Evolutionary conservation across 2,797 vertebrate genomes (phyloP).

Genomic region (Aulostomus chinensis): DNA sequence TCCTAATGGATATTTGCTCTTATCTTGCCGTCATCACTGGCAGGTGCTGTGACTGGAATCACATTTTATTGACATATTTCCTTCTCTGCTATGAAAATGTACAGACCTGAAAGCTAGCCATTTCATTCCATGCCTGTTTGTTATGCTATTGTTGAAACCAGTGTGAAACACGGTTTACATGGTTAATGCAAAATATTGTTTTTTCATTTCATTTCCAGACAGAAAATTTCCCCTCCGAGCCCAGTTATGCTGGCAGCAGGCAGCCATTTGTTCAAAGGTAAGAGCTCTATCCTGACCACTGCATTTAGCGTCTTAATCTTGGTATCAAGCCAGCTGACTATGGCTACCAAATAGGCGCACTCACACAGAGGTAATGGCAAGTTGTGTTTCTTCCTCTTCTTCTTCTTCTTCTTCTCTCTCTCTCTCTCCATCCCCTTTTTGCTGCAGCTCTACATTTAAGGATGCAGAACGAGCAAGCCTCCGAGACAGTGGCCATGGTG

Average conservation of each 20-base stretch:
- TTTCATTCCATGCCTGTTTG: conserved; percentile 18
- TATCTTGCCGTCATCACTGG: conserved; percentile 36
- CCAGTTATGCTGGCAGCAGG: conserved; percentile 99
- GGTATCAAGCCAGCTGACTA: conserved; percentile 51
- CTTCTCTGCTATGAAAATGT: conserved; percentile 13
- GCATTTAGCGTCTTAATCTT: conserved; percentile 64
- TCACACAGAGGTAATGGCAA: conserved; percentile 53
- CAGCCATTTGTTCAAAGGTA: conserved; percentile 99
- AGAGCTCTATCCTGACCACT: conserved; percentile 88
- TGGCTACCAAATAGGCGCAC: conserved; percentile 41
- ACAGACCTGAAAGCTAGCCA: conserved; percentile 13
- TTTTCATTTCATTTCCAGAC: conserved; percentile 94
- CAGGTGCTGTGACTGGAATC: conserved; percentile 26
- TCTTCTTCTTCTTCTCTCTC: conserved; percentile 24
- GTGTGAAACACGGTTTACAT: conserved; percentile 8
- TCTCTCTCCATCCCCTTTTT: too few species aligned
- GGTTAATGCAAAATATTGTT: conserved; percentile 50
- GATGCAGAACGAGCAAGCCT: conserved; percentile 99
- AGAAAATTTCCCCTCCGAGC: conserved; percentile 99
- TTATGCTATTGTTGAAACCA: conserved; percentile 16
- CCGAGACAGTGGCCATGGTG: conserved; percentile 99
- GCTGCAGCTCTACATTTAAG: conserved; percentile 99
- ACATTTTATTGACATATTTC: conserved; percentile 40
- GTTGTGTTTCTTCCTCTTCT: conserved; percentile 35
- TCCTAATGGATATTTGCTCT: conserved; percentile 54